Conservation (phyloP, 2,113 vertebrate species). For the Trachemys scripta region DNA sequence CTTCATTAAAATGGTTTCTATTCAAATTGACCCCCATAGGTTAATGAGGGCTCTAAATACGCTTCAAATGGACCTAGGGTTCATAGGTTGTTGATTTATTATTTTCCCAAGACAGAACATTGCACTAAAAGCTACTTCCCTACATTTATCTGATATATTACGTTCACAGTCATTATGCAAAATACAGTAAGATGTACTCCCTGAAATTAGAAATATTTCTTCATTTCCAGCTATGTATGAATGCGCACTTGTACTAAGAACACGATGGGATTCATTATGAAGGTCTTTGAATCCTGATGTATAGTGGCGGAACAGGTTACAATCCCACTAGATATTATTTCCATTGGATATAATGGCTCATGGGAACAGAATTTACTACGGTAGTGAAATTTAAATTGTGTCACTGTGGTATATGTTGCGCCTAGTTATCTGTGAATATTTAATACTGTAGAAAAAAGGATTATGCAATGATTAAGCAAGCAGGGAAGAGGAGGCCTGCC, state of each 20-base stretch:
- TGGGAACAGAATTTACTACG: neutral
- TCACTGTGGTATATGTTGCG: neutral
- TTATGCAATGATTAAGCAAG: neutral
- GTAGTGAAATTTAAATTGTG: constrained; percentile 18
- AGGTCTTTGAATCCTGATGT: constrained; percentile 5
- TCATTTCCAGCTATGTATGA: constrained; percentile 33
- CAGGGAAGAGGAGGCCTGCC: constrained; percentile 1
- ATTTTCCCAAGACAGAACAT: constrained; percentile 67
- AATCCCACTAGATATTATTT: constrained; percentile 16
- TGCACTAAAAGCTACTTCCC: constrained; percentile 66
- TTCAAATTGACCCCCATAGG: constrained; percentile 56
- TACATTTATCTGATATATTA: constrained; percentile 63
- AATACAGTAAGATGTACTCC: constrained; percentile 35
- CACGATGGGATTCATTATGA: constrained; percentile 16
- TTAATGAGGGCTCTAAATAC: constrained; percentile 69
- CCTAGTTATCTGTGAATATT: neutral
- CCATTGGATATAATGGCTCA: neutral
- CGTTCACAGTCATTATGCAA: constrained; percentile 61
- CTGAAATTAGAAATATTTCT: constrained; percentile 65
- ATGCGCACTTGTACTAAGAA: constrained; percentile 11
- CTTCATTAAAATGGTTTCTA: constrained; percentile 69
- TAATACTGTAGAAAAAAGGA: neutral
- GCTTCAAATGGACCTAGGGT: constrained; percentile 62
- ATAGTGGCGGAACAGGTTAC: neutral
- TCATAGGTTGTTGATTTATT: constrained; percentile 74